Evolutionary conservation across 2,797 vertebrate genomes (phyloP).

Genomic region (Mallotus villosus): DNA sequence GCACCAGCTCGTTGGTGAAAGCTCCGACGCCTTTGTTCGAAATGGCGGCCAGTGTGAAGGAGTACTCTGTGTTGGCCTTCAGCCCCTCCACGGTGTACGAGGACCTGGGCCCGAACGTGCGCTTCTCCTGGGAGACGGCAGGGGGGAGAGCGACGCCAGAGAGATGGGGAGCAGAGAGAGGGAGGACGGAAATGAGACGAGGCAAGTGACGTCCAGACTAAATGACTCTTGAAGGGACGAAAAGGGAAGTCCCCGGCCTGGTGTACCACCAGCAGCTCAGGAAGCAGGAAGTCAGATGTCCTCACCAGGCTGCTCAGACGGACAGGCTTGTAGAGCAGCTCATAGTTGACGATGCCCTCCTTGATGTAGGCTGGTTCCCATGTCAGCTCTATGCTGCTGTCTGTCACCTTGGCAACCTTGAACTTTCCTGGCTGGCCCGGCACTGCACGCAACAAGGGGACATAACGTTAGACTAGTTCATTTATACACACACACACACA

Average conservation of each 20-base stretch:
- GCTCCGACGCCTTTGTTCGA: slow-evolving; percentile 94
- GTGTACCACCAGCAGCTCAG: too few species aligned
- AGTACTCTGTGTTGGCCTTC: slow-evolving; percentile 94
- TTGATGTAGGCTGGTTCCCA: slow-evolving; percentile 91
- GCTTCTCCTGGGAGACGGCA: slow-evolving; percentile 77
- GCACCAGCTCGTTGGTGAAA: slow-evolving; percentile 90
- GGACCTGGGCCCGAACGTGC: slow-evolving; percentile 86
- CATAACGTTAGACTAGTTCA: neutral
- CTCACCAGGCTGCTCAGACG: slow-evolving; percentile 87
- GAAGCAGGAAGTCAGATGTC: slow-evolving; percentile 7
- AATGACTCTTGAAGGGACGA: slow-evolving; percentile 1
- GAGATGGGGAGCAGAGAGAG: too few species aligned
- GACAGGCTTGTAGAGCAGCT: slow-evolving; percentile 90
- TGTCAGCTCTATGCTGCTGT: slow-evolving; percentile 88
- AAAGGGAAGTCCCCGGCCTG: slow-evolving; percentile 8
- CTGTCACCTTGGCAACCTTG: slow-evolving; percentile 86
- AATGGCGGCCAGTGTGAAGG: slow-evolving; percentile 93
- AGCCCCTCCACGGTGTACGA: slow-evolving; percentile 88
- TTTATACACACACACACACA: neutral
- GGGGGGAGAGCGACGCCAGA: neutral
- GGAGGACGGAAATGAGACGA: neutral
- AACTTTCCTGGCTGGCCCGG: slow-evolving; percentile 96
- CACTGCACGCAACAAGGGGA: slow-evolving; percentile 67
- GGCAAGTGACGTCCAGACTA: too few species aligned
- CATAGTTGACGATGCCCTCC: slow-evolving; percentile 92